Conservation (phyloP, 2,888 invertebrate genomes). For the Helobdella robusta region DNA sequence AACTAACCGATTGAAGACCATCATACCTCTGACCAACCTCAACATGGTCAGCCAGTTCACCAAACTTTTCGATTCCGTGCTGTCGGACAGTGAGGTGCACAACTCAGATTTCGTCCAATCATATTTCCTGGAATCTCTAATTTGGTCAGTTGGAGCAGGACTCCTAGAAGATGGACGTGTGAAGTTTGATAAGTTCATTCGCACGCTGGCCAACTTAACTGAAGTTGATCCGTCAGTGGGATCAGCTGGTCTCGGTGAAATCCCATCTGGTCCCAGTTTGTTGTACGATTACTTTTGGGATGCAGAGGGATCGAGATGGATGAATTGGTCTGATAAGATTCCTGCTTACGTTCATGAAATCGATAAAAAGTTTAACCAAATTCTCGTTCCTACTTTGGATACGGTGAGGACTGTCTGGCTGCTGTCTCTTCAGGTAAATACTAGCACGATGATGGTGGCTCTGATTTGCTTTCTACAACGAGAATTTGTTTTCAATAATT, state of each 20-base stretch:
- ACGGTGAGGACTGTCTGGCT: conserved; percentile 69
- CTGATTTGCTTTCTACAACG: background rate
- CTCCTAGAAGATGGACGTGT: conserved; percentile 61
- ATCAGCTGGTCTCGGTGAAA: conserved; percentile 56
- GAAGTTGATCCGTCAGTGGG: conserved; percentile 56
- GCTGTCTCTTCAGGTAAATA: conserved; percentile 60
- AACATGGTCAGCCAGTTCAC: conserved; percentile 80
- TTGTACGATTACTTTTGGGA: conserved; percentile 76
- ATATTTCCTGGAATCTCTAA: conserved; percentile 65
- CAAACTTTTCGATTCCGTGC: conserved; percentile 66
- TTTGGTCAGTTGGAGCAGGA: conserved; percentile 74
- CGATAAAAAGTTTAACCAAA: conserved; percentile 64
- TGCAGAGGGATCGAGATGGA: conserved; percentile 61
- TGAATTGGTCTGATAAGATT: conserved; percentile 74
- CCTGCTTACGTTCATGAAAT: conserved; percentile 67
- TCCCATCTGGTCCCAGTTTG: conserved; percentile 63
- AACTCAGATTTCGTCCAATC: conserved; percentile 58
- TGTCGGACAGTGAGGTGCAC: conserved; percentile 40
- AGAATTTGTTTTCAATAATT: background rate
- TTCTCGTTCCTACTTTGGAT: conserved; percentile 80
- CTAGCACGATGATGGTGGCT: conserved; percentile 38
- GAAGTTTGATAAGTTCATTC: conserved; percentile 71
- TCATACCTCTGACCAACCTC: conserved; percentile 72
- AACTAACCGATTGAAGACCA: conserved; percentile 63
- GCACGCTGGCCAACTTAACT: conserved; percentile 62